Percentiles rank a stretch among this genome's conserved stretches.
phyloP scores from a whole-genome alignment of 2,888 invertebrate species.

The Cyclophora punctaria region DNA sequence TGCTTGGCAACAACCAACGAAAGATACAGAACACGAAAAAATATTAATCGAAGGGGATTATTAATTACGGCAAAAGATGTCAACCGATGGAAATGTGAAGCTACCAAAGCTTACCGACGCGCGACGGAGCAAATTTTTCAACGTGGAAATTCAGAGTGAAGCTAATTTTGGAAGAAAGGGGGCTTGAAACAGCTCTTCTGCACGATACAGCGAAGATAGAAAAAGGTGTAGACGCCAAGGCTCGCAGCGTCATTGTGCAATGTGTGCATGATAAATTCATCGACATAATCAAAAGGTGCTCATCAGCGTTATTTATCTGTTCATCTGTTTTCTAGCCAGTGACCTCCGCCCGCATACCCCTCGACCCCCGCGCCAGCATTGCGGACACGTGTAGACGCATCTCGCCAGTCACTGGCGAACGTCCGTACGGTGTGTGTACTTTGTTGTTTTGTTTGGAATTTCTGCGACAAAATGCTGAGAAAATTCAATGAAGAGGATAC shows the following conservation, averaged over 20 bases:
- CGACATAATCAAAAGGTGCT: too few species aligned
- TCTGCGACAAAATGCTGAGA: constrained; percentile 6
- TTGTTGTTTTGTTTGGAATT: constrained; percentile 11
- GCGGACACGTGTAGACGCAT: constrained; percentile 16
- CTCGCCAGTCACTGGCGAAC: constrained; percentile 5
- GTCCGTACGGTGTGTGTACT: constrained; percentile 8
- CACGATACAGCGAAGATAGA: too few species aligned
- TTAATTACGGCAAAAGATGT: too few species aligned
- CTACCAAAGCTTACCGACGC: not conserved
- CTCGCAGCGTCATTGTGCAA: too few species aligned
- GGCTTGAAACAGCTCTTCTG: too few species aligned
- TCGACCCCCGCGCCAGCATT: constrained; percentile 16
- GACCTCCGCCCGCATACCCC: constrained; percentile 15
- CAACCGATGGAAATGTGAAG: too few species aligned
- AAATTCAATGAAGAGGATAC: constrained; percentile 8
- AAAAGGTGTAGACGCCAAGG: too few species aligned
- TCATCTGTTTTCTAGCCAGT: constrained; percentile 20
- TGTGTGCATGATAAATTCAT: too few species aligned
- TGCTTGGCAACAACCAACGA: not conserved
- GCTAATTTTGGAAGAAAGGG: too few species aligned
- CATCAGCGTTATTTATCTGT: too few species aligned
- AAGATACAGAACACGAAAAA: not conserved
- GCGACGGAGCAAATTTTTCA: too few species aligned
- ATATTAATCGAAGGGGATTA: not conserved
- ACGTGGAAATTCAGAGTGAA: too few species aligned